Conservation (phyloP, 2,888 invertebrate genomes). For the Rotaria socialis region DNA sequence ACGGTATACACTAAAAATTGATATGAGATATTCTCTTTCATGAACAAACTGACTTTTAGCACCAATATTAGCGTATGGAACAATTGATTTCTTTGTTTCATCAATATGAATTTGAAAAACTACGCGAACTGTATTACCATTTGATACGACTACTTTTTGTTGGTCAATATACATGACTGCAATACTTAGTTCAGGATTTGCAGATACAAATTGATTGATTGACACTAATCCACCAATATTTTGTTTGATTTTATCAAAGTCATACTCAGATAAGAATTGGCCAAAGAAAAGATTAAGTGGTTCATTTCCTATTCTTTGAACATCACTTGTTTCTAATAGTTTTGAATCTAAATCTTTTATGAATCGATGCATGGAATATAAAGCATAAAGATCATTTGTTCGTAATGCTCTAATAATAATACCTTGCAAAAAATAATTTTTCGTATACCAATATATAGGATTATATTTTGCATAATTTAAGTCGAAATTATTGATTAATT, state of each 20-base stretch:
- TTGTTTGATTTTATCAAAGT: neutral
- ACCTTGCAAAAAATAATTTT: neutral
- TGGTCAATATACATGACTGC: neutral
- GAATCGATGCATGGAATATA: neutral
- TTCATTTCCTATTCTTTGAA: neutral
- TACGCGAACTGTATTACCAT: neutral
- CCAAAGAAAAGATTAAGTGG: neutral
- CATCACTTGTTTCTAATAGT: neutral
- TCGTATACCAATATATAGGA: neutral
- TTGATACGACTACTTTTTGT: neutral
- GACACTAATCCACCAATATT: neutral
- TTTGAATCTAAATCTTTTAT: neutral
- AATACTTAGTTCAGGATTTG: neutral
- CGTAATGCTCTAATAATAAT: constrained; percentile 6
- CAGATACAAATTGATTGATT: neutral
- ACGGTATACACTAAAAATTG: neutral
- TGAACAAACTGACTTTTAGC: neutral
- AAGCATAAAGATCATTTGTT: neutral
- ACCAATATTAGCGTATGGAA: neutral
- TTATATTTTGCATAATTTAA: neutral
- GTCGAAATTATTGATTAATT: neutral
- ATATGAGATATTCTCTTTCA: neutral
- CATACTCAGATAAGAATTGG: neutral
- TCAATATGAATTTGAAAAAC: neutral
- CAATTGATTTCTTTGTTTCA: neutral